These are phyloP conservation scores for Hipparchia semele DNA, from an alignment of 2,888 invertebrate genomes.

Conservation along the genomic window DNA sequence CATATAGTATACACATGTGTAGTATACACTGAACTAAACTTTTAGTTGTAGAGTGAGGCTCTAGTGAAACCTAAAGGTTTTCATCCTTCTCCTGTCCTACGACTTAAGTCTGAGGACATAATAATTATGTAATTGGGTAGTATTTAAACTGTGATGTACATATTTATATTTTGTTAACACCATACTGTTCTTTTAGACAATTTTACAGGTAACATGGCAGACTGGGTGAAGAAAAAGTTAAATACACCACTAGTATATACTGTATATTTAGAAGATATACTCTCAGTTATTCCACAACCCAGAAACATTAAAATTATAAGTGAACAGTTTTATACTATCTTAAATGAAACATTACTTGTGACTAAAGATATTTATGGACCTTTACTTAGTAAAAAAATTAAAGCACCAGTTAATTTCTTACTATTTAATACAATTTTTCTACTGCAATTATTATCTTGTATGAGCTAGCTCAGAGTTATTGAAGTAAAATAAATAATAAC, in stretches of 20 bases:
- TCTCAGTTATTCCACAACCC: conserved; percentile 51
- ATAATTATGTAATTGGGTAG: no score
- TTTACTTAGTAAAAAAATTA: conserved; percentile 51
- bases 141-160: no score
- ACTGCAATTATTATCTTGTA: conserved; percentile 1
- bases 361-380: conserved; percentile 67
- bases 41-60: no score
- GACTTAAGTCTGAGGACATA: no score
- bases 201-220: conserved; percentile 65
- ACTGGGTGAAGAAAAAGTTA: conserved; percentile 70
- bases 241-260: conserved; percentile 71
- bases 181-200: conserved; percentile 52
- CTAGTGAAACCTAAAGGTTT: no score
- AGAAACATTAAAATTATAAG: conserved; percentile 52
- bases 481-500: not conserved
- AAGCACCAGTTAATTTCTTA: not conserved
- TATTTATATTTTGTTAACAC: no score
- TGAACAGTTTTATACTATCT: conserved; percentile 54
- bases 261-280: conserved; percentile 54
- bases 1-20: no score
- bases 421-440: not conserved
- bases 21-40: no score
- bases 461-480: not conserved
- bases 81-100: no score
- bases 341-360: conserved; percentile 58